Conservation (phyloP, 2,797 vertebrate species). For the Tolypeutes matacus region DNA sequence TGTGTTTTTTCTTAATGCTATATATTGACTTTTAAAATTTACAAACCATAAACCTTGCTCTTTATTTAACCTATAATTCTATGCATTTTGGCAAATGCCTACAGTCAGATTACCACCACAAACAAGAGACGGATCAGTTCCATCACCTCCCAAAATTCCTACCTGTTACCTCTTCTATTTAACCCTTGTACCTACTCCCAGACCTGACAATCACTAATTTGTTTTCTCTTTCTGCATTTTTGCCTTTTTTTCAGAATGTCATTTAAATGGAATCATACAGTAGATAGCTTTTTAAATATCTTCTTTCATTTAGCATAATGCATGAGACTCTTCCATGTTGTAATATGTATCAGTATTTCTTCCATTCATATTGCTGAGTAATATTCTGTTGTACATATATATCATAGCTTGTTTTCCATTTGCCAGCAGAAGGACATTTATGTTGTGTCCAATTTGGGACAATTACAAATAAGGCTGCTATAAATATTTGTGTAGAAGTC, state of each 20-base stretch:
- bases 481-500: not conserved
- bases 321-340: not conserved
- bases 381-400: not conserved
- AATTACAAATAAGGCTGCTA: not conserved
- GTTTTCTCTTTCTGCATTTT: not conserved
- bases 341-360: not conserved
- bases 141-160: not conserved
- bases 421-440: not conserved
- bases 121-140: not conserved
- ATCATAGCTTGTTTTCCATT: not conserved
- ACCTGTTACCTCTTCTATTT: not conserved
- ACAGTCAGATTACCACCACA: not conserved
- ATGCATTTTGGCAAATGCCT: not conserved
- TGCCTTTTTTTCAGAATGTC: not conserved
- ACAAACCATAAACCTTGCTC: not conserved
- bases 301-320: not conserved
- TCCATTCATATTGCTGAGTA: not conserved
- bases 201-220: not conserved
- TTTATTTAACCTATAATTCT: not conserved
- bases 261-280: not conserved
- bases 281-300: not conserved
- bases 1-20: constrained; percentile 11
- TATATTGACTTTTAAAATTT: not conserved
- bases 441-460: not conserved
- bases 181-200: not conserved